Conservation (phyloP, 2,888 invertebrate species). For the Cantharis nigra region DNA sequence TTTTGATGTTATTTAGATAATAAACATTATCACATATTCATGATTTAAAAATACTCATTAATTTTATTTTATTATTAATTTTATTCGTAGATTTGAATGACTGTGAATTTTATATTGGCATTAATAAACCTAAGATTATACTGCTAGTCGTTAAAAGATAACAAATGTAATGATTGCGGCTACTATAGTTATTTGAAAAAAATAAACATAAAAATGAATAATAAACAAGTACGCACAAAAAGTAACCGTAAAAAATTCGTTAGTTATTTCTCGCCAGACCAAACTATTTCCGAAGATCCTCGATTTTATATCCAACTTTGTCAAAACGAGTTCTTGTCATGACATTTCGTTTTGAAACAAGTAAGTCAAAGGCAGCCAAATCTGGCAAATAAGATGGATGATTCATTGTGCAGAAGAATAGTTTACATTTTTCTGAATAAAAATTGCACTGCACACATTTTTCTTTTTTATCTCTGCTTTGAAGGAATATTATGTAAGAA, state of each 20-base stretch:
- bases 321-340: not conserved
- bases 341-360: not conserved
- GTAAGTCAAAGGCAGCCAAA: not conserved
- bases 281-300: not conserved
- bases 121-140: not conserved
- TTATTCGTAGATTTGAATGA: no score
- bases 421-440: not conserved
- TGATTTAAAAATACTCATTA: no score
- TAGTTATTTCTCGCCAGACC: not conserved
- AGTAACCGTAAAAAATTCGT: not conserved
- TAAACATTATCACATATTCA: no score
- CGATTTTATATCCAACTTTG: not conserved
- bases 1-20: no score
- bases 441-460: not conserved
- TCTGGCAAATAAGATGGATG: not conserved
- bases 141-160: not conserved
- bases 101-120: not conserved
- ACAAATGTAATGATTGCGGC: not conserved
- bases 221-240: not conserved
- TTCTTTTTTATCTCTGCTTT: not conserved
- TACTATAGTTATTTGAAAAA: not conserved
- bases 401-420: not conserved
- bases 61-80: no score
- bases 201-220: not conserved
- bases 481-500: not conserved